phyloP scores from a whole-genome alignment of 1,140 invertebrate genomes.

The Hormaphis cornu region DNA sequence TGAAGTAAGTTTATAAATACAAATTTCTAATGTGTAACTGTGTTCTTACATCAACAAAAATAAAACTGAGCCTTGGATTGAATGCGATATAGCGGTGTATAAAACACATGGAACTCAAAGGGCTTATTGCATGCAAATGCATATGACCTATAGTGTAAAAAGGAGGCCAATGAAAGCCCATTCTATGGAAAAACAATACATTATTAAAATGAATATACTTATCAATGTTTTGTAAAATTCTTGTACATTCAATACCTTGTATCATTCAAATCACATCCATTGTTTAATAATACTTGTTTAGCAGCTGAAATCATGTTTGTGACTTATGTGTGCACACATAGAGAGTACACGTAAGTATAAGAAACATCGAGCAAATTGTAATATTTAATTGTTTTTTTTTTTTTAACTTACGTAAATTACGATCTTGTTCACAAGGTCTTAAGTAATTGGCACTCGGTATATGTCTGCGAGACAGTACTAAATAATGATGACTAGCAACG shows the following conservation, averaged over 20 bases:
- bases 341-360: neutral
- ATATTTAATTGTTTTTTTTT: neutral
- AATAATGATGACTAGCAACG: neutral
- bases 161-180: slow-evolving; percentile 87
- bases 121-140: slow-evolving; percentile 79
- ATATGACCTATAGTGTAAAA: slow-evolving; percentile 75
- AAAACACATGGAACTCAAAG: slow-evolving; percentile 60
- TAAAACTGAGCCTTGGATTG: neutral
- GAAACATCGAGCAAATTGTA: neutral
- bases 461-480: slow-evolving; percentile 1
- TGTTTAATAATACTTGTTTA: slow-evolving; percentile 7
- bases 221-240: neutral
- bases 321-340: neutral
- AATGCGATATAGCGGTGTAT: neutral
- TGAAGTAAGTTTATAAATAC: neutral
- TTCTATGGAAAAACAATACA: slow-evolving; percentile 42
- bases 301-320: neutral
- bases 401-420: slow-evolving; percentile 1
- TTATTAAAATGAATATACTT: neutral
- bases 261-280: slow-evolving; percentile 7
- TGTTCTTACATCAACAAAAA: slow-evolving; percentile 16
- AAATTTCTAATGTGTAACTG: neutral
- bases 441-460: neutral
- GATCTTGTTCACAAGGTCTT: neutral
- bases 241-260: slow-evolving; percentile 7